Base-by-base conservation (phyloP, 2,797 vertebrate genomes). In the Zenarchopterus dispar region DNA sequence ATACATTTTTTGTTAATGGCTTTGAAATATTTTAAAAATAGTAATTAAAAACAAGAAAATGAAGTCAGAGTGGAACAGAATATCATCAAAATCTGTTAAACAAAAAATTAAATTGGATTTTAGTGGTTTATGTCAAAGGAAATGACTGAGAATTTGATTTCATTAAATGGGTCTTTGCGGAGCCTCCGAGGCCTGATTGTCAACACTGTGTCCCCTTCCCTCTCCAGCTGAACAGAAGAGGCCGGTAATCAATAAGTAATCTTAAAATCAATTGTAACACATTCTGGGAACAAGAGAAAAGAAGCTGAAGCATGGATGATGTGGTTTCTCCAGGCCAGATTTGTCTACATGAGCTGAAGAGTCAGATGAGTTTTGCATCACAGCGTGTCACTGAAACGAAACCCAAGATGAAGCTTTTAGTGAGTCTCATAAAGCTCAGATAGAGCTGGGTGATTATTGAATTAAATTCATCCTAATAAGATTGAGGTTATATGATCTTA, bases 251-350 rank as follows among this genome's bases (percentile, higher is more conserved):
- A 56, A 66, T 56, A 70, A 61, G 42, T 65, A 48, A 75, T 70
- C 67, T 59, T 52, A 33, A 64, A 75, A 65, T 65, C 62, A 56
- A 65, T 75, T 50, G 31, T 75, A 61, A 70, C 58, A 57, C 66
- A 22, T 70, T 61, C 36, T 36, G 56, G 11, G 47, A 48, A 56
- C 42, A 16, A 15, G 53, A 16, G 26, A 56, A 56, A 52, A 56
- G 46, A 56, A 28, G 48, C 53, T 43, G 7, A 55, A 53, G 33
- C 2, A 0, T 16, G 18, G 43, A 46, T 65, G 18, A 69, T 67
- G 5, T 36, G 17, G 21, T 15, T 39, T 49, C 13, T 58, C 28
- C 13, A 0, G 2, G 22, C 18, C n/a, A 2, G 15, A 10, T 57
- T 50, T 45, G 17, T 51, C 9, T 69, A 21, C 45, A 31, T 50